Conservation (phyloP, 2,113 vertebrate species). For the Tapirus terrestris region DNA sequence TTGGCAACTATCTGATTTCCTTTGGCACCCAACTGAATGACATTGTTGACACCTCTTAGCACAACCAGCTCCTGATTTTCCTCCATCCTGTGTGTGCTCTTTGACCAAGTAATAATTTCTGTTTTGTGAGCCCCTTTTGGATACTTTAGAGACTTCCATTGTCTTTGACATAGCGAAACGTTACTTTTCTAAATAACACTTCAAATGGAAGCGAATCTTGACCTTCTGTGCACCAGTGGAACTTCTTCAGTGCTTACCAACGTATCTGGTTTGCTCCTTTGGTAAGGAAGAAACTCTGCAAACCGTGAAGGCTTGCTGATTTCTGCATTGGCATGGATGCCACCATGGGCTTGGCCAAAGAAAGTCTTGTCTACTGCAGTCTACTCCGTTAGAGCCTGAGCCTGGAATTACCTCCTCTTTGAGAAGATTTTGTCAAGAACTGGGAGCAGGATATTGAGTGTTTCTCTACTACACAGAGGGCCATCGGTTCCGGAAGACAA, state of each 20-base stretch:
- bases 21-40: not conserved
- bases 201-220: not conserved
- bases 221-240: not conserved
- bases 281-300: not conserved
- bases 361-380: not conserved
- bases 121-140: not conserved
- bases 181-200: not conserved
- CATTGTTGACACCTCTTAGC: not conserved
- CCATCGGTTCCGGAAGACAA: not conserved
- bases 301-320: not conserved
- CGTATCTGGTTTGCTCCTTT: not conserved
- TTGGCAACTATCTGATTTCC: not conserved
- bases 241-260: not conserved
- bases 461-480: not conserved
- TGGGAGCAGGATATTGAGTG: not conserved
- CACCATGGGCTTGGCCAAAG: not conserved
- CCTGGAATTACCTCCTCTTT: not conserved
- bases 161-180: not conserved
- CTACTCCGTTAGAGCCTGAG: not conserved
- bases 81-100: not conserved
- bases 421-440: not conserved
- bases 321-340: not conserved
- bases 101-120: not conserved
- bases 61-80: not conserved
- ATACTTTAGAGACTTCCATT: not conserved